A percentile compares a stretch with the other conserved stretches of the same genome.
These are phyloP conservation scores for Lonchura striata DNA, from an alignment of 2,113 vertebrate species.

Conservation along the genomic window DNA sequence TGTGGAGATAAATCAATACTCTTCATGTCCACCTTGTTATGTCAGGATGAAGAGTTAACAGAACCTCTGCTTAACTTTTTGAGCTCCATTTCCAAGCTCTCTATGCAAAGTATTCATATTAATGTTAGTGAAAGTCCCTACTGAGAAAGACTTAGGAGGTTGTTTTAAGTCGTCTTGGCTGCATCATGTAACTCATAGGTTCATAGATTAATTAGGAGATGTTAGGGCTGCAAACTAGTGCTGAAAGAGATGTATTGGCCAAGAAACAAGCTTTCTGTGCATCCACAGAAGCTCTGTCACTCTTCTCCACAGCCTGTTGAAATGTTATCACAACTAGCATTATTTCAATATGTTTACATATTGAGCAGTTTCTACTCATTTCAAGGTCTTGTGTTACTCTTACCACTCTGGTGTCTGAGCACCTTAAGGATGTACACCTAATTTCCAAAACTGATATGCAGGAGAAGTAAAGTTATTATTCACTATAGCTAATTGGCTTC, in stretches of 20 bases:
- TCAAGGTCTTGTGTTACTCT: neutral
- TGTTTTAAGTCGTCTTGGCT: neutral
- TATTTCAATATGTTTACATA: neutral
- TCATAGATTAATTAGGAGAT: neutral
- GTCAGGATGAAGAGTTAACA: neutral
- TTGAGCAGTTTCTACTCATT: neutral
- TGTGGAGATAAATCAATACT: neutral
- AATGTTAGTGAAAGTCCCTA: neutral
- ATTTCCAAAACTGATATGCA: neutral
- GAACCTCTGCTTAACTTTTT: neutral
- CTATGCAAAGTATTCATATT: neutral
- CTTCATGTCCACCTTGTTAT: neutral
- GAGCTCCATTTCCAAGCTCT: neutral
- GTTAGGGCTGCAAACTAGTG: neutral
- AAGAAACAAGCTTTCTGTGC: neutral
- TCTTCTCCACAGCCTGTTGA: neutral
- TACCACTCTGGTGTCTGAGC: neutral
- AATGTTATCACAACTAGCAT: neutral
- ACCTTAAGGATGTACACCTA: neutral
- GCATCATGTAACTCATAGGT: neutral
- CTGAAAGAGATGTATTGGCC: neutral
- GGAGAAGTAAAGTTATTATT: neutral
- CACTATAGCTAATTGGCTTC: neutral
- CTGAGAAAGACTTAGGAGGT: neutral
- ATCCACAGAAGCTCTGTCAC: neutral